Percentiles rank a stretch among this genome's conserved stretches.
These are phyloP conservation scores for Corythornis madagascariensis DNA, from an alignment of 2,113 vertebrate species.

Conservation along the genomic window DNA sequence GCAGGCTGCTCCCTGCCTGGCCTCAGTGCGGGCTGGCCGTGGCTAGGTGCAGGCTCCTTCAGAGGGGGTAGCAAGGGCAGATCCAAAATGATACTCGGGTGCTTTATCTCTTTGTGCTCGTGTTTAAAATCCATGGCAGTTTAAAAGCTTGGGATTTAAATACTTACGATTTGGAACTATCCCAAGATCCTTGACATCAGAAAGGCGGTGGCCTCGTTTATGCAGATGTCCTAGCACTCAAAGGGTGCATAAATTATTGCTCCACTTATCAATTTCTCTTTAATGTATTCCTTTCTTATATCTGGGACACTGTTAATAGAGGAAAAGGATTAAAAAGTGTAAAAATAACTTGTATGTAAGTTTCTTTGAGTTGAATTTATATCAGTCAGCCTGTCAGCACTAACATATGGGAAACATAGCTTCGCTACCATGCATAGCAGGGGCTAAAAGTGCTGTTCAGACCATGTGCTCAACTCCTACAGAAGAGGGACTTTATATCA, in stretches of 20 bases:
- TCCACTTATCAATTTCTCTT: constrained; percentile 62
- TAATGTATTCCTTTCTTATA: constrained; percentile 65
- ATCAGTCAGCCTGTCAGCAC: constrained; percentile 72
- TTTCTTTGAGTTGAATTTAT: constrained; percentile 67
- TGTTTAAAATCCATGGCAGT: constrained; percentile 53
- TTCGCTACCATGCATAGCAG: constrained; percentile 65
- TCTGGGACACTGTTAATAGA: constrained; percentile 61
- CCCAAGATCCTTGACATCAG: constrained; percentile 62
- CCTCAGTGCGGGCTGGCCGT: neutral
- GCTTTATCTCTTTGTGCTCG: constrained; percentile 27
- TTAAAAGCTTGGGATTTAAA: constrained; percentile 62
- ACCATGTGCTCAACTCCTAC: constrained; percentile 71
- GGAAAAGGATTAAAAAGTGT: constrained; percentile 51
- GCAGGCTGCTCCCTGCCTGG: neutral
- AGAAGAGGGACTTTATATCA: constrained; percentile 62
- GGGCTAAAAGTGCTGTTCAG: constrained; percentile 65
- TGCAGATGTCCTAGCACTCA: constrained; percentile 61
- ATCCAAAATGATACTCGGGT: constrained; percentile 23
- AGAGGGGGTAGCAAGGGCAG: neutral
- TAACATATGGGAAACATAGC: constrained; percentile 70
- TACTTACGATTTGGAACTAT: constrained; percentile 56
- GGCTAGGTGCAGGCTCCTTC: neutral
- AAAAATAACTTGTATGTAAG: constrained; percentile 69
- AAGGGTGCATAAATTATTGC: constrained; percentile 71
- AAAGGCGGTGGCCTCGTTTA: constrained; percentile 53